Base-by-base conservation (phyloP, 2,113 vertebrate genomes). In the Heterotilapia buettikoferi region DNA sequence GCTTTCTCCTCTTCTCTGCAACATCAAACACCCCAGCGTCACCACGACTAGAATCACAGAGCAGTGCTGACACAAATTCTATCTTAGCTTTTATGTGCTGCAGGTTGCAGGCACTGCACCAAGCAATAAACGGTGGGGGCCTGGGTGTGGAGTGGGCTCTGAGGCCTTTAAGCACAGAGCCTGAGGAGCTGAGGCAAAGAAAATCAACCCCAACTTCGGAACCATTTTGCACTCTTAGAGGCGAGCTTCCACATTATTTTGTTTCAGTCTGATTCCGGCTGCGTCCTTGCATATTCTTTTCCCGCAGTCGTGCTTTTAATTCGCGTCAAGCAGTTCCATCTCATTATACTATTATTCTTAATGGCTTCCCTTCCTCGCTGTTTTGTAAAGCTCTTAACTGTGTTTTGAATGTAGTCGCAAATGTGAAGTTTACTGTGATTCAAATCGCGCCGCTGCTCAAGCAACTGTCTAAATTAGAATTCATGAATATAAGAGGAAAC, bases 401-500 rank as follows among this genome's bases (percentile, higher is more conserved):
- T 87, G 91, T 89, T 92, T 92, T 84, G 82, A 85, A 90, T 83
- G 85, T 13, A 10, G 80, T 56, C 6, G 10, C 38, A 59, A 89
- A 85, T 54, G 83, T 86, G 88, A 83, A 76, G 79, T 92, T 90
- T 24, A 80, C 45, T 54, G 90, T 87, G 53, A 85, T 90, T 92
- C 31, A 61, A 73, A 68, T 85, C 79, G 66, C 50, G 86, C 85
- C 36, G 84, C 80, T 45, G 84, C 82, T 90, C 26, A 63, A 84
- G 33, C 91, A 92, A 86, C 85, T 86, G 86, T 84, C 82, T 84
- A 86, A 90, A 88, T 85, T 84, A 85, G 86, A 85, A 88, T 82
- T 89, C 76, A 87, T 91, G 61, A 93, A 92, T 88, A 86, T 18
- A 78, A 83, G 61, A 81, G 84, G 87, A 78, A 85, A 89, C 81